phyloP scores from a whole-genome alignment of 2,888 invertebrate species.

The Phania funesta region DNA sequence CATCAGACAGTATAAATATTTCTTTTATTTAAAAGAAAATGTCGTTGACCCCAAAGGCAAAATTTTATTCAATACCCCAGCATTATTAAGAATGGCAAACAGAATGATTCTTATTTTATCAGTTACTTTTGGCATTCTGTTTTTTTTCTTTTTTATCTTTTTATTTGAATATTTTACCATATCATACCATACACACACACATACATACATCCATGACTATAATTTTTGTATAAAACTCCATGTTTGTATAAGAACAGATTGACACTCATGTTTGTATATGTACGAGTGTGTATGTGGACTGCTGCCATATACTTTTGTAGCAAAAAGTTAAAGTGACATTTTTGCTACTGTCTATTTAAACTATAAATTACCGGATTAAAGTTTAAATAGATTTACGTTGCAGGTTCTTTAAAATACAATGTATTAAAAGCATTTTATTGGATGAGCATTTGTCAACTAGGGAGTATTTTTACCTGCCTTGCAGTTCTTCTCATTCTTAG shows the following conservation, averaged over 20 bases:
- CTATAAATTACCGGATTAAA: conserved; percentile 24
- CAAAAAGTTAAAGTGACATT: conserved; percentile 10
- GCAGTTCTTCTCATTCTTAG: no score
- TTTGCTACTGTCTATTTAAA: conserved; percentile 32
- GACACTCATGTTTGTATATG: neutral
- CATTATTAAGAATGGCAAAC: neutral
- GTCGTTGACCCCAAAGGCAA: conserved; percentile 12
- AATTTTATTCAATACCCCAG: conserved; percentile 19
- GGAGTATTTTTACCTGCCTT: no score
- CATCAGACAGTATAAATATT: conserved; percentile 41
- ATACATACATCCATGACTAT: conserved; percentile 10
- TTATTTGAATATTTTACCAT: conserved; percentile 11
- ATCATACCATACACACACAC: no score
- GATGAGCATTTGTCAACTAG: no score
- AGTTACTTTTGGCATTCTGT: conserved; percentile 1
- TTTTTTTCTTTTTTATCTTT: neutral
- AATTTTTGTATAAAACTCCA: neutral
- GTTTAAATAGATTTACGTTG: neutral
- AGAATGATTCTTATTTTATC: neutral
- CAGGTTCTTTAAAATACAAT: no score
- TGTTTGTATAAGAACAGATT: neutral
- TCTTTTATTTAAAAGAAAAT: conserved; percentile 13
- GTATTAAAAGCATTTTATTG: no score
- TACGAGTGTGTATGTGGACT: neutral
- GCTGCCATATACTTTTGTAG: no score